Evolutionary conservation across 1,140 invertebrate species (phyloP), one percentile per base, ranked within the genome.

Genomic region (Drosophila gunungcola): DNA sequence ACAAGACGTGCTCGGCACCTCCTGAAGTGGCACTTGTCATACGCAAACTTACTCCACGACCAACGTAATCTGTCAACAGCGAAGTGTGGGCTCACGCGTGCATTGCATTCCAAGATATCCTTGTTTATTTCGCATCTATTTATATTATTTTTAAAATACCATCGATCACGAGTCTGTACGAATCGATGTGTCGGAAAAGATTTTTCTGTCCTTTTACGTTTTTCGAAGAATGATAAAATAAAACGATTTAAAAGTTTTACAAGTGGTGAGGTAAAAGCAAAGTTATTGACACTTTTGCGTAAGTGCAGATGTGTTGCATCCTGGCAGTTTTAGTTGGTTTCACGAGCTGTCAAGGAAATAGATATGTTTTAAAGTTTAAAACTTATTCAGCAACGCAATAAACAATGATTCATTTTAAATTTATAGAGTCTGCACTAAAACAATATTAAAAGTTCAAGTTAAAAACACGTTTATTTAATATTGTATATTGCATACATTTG

Each of bases 21-120:
- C 27, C 51, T 53, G 42, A 75, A 75, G 73, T 75, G 73, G 21
- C 73, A 76, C 61, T 75, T 76, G 54, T 75, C 62, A 57, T 53
- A 75, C 54, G 54, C 73, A 76, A 76, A 76, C 54, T 75, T 53
- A 75, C 72, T 75, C 36, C 51, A 43, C 29, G 38, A 51, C 34
- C 53, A 52, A 56, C 67, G 52, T 39, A 57, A 63, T 65, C 43
- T 75, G 73, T 75, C 73, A 53, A 65, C 61, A 65, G 39, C 61
- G 53, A 43, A 57, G 63, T 69, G 63, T 54, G 12, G 34, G 10
- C 48, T 32, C 61, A 38, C 10, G 39, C 61, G 61, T 68, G 64
- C 38, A 69, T 10, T 48, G 64, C 51, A 69, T 70, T 29, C 34
- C 1, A 29, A 65, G n/a, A n/a, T 36, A 43, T 21, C 25, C 13